Evolutionary conservation across 2,113 vertebrate genomes (phyloP).

Genomic region (Rhabdornis inornatus): DNA sequence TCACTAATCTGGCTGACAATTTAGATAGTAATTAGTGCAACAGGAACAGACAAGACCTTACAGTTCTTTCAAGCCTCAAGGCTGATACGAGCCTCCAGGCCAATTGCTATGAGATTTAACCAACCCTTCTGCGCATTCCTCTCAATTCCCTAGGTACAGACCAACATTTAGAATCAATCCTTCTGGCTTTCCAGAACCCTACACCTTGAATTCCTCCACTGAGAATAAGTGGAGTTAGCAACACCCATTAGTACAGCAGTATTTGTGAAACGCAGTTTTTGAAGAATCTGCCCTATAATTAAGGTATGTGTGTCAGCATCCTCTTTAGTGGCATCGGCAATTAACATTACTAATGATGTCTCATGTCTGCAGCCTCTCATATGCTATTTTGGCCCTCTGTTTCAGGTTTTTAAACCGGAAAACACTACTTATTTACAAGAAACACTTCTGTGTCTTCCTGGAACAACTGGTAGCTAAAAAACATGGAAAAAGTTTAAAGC

Average conservation of each 20-base stretch:
- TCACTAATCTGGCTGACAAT: slow-evolving; percentile 41
- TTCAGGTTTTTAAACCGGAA: background rate
- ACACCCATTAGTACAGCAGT: background rate
- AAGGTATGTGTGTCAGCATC: slow-evolving; percentile 33
- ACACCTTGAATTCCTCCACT: background rate
- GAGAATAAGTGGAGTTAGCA: background rate
- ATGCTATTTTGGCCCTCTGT: background rate
- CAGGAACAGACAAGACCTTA: slow-evolving; percentile 61
- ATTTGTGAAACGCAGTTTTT: background rate
- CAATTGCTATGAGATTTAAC: background rate
- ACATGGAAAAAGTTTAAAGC: background rate
- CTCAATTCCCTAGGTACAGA: background rate
- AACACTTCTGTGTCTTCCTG: background rate
- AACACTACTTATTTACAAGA: background rate
- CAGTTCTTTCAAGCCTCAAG: slow-evolving; percentile 28
- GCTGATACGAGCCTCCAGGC: background rate
- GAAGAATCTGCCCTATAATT: slow-evolving; percentile 44
- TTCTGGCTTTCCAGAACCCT: background rate
- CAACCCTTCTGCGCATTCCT: background rate
- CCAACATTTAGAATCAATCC: background rate
- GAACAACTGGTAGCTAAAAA: background rate
- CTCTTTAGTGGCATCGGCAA: slow-evolving; percentile 14
- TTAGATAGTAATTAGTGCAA: slow-evolving; percentile 63
- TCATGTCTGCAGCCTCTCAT: background rate
- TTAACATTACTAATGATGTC: slow-evolving; percentile 34